Evolutionary conservation across 2,797 vertebrate species (phyloP).

Genomic region (Poecilia gillii): DNA sequence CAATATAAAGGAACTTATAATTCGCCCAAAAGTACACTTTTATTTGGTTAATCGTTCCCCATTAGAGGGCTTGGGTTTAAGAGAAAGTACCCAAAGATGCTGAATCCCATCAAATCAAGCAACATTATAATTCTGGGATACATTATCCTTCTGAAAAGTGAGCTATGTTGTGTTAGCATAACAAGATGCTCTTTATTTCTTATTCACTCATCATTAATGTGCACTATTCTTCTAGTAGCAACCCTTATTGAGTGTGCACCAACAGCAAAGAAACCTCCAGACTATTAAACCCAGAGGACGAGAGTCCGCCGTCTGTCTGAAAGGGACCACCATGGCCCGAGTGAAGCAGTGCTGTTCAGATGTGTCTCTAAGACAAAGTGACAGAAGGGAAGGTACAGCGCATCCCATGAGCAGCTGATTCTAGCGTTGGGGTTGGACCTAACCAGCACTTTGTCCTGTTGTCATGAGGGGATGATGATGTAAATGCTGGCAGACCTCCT

Average conservation of each 20-base stretch:
- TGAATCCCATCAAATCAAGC: not conserved
- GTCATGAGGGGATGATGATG: not conserved
- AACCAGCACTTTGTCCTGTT: not conserved
- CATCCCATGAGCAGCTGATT: not conserved
- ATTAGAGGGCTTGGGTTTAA: not conserved
- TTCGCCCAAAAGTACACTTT: not conserved
- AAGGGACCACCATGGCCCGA: not conserved
- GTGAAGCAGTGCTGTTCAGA: not conserved
- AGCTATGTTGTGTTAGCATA: not conserved
- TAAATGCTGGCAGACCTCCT: not conserved
- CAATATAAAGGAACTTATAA: not conserved
- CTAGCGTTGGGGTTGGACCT: not conserved
- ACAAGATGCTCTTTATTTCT: not conserved
- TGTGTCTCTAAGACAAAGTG: not conserved
- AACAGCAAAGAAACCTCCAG: not conserved
- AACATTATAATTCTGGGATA: not conserved
- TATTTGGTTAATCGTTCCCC: not conserved
- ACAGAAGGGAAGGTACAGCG: not conserved
- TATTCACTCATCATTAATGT: not conserved
- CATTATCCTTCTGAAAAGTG: not conserved
- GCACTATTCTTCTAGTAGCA: not conserved
- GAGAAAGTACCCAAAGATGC: not conserved
- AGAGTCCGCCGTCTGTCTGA: not conserved
- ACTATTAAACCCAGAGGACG: not conserved
- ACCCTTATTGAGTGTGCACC: not conserved